These are phyloP conservation scores for Himalopsyche kuldschensis DNA, from an alignment of 2,888 invertebrate genomes.

Conservation along the genomic window DNA sequence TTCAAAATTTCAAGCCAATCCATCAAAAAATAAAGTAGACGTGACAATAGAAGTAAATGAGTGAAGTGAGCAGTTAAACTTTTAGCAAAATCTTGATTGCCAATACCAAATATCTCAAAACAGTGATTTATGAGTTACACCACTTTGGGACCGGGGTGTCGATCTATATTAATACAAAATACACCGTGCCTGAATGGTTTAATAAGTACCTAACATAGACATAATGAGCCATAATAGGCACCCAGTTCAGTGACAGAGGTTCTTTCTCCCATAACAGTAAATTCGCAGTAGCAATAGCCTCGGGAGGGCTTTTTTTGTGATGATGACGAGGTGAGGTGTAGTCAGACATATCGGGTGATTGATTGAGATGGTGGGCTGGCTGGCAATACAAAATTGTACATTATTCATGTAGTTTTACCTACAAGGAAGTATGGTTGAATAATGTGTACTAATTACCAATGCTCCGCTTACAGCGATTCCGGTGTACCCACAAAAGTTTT, in stretches of 20 bases:
- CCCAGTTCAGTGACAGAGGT: not conserved
- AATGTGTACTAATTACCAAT: not conserved
- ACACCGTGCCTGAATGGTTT: not conserved
- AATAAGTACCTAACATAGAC: not conserved
- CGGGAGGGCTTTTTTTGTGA: not conserved
- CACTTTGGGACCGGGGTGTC: no score
- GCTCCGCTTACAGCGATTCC: no score
- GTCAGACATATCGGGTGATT: not conserved
- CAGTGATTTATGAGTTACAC: no score
- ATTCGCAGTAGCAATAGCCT: not conserved
- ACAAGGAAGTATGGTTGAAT: not conserved
- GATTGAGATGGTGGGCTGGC: not conserved
- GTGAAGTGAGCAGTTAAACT: no score
- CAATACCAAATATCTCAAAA: no score
- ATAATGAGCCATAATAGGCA: not conserved
- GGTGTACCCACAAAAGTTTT: no score
- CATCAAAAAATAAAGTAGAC: no score
- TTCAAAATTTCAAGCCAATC: no score
- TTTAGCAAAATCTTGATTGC: no score
- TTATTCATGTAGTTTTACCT: not conserved
- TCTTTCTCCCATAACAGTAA: not conserved
- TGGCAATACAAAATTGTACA: not conserved
- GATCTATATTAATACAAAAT: not conserved
- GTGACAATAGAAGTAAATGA: no score
- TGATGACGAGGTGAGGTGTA: not conserved